phyloP scores from a whole-genome alignment of 2,113 vertebrate genomes.

The Tinamus guttatus region DNA sequence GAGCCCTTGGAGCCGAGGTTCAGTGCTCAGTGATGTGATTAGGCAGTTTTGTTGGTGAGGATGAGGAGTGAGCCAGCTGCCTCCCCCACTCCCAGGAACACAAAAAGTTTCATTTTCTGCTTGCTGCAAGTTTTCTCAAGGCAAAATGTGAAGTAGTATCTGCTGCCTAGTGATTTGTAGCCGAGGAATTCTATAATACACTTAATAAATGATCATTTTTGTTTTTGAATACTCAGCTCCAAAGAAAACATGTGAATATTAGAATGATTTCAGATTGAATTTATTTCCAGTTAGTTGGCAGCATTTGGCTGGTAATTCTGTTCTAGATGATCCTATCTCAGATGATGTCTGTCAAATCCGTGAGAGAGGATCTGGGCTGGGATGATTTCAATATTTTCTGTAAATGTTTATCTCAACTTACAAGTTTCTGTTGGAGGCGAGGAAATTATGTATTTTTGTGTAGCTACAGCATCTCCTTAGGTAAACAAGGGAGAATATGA shows the following conservation, averaged over 20 bases:
- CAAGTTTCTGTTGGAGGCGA: neutral
- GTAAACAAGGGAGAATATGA: neutral
- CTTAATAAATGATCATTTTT: constrained; percentile 14
- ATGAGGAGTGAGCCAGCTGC: constrained; percentile 32
- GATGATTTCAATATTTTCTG: neutral
- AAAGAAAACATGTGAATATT: neutral
- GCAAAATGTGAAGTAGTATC: neutral
- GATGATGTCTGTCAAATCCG: neutral
- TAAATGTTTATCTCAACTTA: neutral
- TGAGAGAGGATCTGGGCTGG: neutral
- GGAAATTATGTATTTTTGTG: neutral
- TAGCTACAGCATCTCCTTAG: neutral
- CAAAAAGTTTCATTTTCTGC: constrained; percentile 1
- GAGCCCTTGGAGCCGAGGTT: neutral
- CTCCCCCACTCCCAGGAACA: neutral
- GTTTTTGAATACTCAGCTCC: neutral
- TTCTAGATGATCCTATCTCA: neutral
- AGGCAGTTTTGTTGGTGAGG: constrained; percentile 14
- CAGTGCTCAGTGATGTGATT: constrained; percentile 32
- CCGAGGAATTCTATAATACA: constrained; percentile 19
- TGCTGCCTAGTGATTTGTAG: constrained; percentile 3
- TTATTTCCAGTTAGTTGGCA: neutral
- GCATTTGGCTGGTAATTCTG: neutral
- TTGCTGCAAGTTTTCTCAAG: neutral
- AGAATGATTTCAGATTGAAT: neutral